A percentile compares a stretch with the other conserved stretches of the same genome.
Conservation (phyloP, 1,140 invertebrate species). For the Neocloeon triangulifer region DNA sequence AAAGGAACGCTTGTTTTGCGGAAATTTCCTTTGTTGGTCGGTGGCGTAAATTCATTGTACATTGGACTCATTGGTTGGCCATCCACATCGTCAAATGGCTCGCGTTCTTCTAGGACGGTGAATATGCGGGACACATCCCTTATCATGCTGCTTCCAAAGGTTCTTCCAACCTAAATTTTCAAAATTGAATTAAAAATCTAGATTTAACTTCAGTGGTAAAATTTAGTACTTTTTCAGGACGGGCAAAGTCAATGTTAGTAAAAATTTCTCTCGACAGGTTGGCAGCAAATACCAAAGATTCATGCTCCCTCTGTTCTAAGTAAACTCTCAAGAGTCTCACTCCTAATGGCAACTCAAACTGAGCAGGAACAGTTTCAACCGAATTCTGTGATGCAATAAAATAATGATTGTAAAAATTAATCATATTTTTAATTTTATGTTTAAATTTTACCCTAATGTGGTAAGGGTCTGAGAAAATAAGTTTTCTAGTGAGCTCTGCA, state of each 20-base stretch:
- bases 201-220: too few relatives aligned
- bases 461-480: constrained; percentile 58
- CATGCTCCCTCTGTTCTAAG: constrained; percentile 33
- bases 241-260: too few relatives aligned
- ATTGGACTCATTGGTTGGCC: too few relatives aligned
- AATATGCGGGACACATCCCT: constrained; percentile 52
- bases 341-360: constrained; percentile 47
- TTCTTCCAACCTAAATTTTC: constrained; percentile 18
- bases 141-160: constrained; percentile 26
- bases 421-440: constrained; percentile 2
- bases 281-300: constrained; percentile 8
- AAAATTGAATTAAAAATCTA: too few relatives aligned
- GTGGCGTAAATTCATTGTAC: too few relatives aligned
- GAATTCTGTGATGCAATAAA: too few relatives aligned
- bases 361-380: too few relatives aligned
- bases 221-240: too few relatives aligned
- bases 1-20: too few relatives aligned
- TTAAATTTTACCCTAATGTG: constrained; percentile 34
- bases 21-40: too few relatives aligned
- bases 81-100: too few relatives aligned
- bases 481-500: constrained; percentile 43
- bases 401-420: constrained; percentile 4
- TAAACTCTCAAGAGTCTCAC: constrained; percentile 58
- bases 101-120: constrained; percentile 50
- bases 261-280: constrained; percentile 1